Evolutionary conservation across 2,797 vertebrate species (phyloP).

Genomic region (Sciurus vulgaris): DNA sequence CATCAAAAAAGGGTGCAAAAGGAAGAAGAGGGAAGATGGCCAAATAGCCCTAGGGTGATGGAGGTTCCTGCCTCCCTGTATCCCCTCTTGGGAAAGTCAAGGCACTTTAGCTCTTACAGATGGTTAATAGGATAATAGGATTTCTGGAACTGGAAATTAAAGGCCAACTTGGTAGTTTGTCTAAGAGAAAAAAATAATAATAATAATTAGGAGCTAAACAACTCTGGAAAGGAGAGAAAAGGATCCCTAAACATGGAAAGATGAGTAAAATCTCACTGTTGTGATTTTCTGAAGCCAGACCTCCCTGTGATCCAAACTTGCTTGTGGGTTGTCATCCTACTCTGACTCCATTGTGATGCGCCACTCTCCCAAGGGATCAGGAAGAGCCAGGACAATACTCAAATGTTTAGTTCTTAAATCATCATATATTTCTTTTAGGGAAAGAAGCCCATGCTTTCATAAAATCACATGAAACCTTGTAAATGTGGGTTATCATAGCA

Average conservation of each 20-base stretch:
- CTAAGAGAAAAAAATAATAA: constrained; percentile 13
- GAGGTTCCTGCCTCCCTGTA: not conserved
- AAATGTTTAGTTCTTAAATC: not conserved
- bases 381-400: not conserved
- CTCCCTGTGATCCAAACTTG: not conserved
- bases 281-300: not conserved
- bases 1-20: constrained; percentile 38
- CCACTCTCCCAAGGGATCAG: not conserved
- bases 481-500: not conserved
- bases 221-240: not conserved
- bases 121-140: not conserved
- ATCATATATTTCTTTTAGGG: not conserved
- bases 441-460: not conserved
- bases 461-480: not conserved
- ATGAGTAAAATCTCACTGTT: not conserved
- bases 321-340: not conserved
- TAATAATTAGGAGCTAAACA: not conserved
- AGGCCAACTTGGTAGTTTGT: not conserved
- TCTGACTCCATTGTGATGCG: no score
- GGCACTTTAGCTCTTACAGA: not conserved
- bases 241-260: not conserved
- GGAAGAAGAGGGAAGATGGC: constrained; percentile 30
- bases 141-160: not conserved
- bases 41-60: constrained; percentile 38
- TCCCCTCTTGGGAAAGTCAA: constrained; percentile 17